Conservation (phyloP, 2,797 vertebrate species). For the Acanthiza pusilla region DNA sequence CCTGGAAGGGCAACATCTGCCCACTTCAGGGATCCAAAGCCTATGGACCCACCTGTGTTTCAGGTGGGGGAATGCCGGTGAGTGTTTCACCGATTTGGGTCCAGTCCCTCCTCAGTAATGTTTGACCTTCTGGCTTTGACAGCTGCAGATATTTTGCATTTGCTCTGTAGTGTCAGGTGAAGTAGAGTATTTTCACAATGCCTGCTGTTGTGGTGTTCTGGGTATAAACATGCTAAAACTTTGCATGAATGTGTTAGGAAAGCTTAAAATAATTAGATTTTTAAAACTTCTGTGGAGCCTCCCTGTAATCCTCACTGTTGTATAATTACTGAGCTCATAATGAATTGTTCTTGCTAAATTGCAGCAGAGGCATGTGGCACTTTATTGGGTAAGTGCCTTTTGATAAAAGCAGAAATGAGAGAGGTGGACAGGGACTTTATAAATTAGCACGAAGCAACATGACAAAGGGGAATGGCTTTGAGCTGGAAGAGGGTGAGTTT, state of each 20-base stretch:
- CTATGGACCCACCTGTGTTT: not conserved
- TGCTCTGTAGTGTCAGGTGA: not conserved
- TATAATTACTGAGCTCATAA: not conserved
- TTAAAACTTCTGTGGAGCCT: not conserved
- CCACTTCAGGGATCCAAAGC: not conserved
- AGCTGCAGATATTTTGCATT: accelerated
- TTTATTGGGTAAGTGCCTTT: not conserved
- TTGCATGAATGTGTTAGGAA: not conserved
- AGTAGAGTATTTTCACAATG: not conserved
- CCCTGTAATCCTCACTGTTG: not conserved
- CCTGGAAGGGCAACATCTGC: not conserved
- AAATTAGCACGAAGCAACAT: not conserved
- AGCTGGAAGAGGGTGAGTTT: not conserved
- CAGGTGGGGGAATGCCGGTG: not conserved
- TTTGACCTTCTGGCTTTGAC: not conserved
- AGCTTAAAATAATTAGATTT: not conserved
- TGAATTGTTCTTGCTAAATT: not conserved
- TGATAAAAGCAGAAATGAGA: not conserved
- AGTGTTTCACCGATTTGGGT: not conserved
- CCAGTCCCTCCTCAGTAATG: not conserved
- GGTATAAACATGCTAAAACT: not conserved
- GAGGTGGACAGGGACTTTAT: not conserved
- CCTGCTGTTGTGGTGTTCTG: not conserved
- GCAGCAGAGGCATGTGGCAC: not conserved
- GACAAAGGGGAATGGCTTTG: not conserved